phyloP scores from a whole-genome alignment of 2,797 vertebrate genomes.

The Potorous gilbertii region DNA sequence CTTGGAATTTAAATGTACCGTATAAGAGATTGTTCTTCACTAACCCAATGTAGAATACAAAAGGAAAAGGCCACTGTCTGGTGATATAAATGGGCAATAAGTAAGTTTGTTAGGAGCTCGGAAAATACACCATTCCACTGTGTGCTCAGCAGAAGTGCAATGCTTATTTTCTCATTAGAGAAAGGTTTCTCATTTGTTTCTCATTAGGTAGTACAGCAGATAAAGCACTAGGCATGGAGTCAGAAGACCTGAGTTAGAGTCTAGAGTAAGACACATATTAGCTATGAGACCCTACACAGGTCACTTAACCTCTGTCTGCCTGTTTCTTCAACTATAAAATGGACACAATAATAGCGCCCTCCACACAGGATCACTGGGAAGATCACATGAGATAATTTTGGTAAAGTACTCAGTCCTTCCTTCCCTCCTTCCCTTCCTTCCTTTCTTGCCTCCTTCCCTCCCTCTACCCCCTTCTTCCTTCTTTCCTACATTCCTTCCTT shows the following conservation, averaged over 20 bases:
- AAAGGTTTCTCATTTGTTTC: neutral
- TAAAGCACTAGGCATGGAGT: neutral
- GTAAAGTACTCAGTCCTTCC: neutral
- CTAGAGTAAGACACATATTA: neutral
- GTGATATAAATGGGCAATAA: neutral
- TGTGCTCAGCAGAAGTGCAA: neutral
- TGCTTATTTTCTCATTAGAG: neutral
- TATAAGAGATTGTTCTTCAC: neutral
- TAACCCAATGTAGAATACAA: neutral
- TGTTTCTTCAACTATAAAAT: neutral
- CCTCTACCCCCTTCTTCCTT: too few species aligned
- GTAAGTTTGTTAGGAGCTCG: neutral
- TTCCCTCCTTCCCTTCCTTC: neutral
- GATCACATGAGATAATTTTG: neutral
- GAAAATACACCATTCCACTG: neutral
- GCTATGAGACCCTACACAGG: neutral
- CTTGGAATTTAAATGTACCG: neutral
- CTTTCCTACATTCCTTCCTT: too few species aligned
- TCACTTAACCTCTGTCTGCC: neutral
- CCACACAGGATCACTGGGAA: neutral
- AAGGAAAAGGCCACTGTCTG: neutral
- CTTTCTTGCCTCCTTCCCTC: too few species aligned
- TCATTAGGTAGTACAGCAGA: neutral
- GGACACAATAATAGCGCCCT: neutral
- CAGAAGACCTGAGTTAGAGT: neutral